Evolutionary conservation across 2,888 invertebrate genomes (phyloP).

Genomic region (Dynastes hyllus): DNA sequence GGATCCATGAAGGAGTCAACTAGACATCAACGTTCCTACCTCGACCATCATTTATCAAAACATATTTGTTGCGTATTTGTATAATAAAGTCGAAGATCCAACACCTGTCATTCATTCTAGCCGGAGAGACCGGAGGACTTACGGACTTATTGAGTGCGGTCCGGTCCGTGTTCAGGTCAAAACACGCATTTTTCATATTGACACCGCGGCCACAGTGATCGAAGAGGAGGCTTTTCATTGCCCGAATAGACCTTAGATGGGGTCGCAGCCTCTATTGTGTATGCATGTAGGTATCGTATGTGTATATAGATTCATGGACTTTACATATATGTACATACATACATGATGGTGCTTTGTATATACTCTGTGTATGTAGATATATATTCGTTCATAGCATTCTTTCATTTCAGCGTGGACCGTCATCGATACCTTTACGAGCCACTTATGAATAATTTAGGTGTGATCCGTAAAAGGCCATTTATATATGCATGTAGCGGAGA

Average conservation of each 20-base stretch:
- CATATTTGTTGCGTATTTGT: slow-evolving; percentile 55
- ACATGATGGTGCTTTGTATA: background rate
- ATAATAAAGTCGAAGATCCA: slow-evolving; percentile 56
- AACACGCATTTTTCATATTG: slow-evolving; percentile 57
- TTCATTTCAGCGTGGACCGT: slow-evolving; percentile 32
- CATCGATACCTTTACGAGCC: slow-evolving; percentile 45
- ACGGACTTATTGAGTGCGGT: slow-evolving; percentile 57
- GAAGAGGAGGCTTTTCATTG: slow-evolving; percentile 28
- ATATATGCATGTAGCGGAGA: background rate
- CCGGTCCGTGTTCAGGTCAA: slow-evolving; percentile 53
- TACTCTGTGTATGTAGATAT: background rate
- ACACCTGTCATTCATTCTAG: slow-evolving; percentile 56
- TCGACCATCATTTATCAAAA: slow-evolving; percentile 57
- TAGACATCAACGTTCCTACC: slow-evolving; percentile 27
- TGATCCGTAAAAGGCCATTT: slow-evolving; percentile 41
- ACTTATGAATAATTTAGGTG: slow-evolving; percentile 47
- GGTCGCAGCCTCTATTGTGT: slow-evolving; percentile 14
- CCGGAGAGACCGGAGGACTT: slow-evolving; percentile 54
- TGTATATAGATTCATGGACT: background rate
- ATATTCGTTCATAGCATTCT: slow-evolving; percentile 33
- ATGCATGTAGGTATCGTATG: background rate
- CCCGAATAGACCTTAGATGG: slow-evolving; percentile 21
- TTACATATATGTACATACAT: background rate
- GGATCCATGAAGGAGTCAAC: slow-evolving; percentile 23
- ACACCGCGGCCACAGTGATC: slow-evolving; percentile 49